Evolutionary conservation across 2,113 vertebrate genomes (phyloP).

Genomic region (Oryzias celebensis): DNA sequence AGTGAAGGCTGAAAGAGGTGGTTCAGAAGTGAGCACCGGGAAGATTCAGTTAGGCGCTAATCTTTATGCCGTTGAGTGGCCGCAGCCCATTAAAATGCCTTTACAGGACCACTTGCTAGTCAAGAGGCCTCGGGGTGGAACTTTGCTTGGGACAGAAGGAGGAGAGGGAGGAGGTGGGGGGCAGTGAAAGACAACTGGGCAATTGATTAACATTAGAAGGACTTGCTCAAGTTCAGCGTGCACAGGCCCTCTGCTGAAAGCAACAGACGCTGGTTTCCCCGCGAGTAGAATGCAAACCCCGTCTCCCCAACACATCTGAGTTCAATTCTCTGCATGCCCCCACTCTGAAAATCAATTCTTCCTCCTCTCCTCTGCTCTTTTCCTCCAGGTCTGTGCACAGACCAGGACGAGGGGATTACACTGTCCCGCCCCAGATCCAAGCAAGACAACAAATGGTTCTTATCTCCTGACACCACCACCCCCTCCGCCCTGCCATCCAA

Average conservation of each 20-base stretch:
- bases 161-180: constrained; percentile 22
- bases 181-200: constrained; percentile 66
- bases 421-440: constrained; percentile 68
- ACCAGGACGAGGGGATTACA: constrained; percentile 69
- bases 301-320: constrained; percentile 70
- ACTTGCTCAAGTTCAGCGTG: constrained; percentile 70
- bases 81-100: constrained; percentile 63
- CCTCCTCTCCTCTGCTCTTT: constrained; percentile 58
- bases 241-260: constrained; percentile 63
- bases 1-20: constrained; percentile 12
- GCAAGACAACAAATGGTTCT: constrained; percentile 74
- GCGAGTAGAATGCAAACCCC: constrained; percentile 57
- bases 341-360: constrained; percentile 73
- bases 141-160: constrained; percentile 29
- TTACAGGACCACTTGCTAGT: constrained; percentile 54
- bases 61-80: constrained; percentile 44
- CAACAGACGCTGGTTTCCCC: constrained; percentile 71
- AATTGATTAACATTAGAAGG: constrained; percentile 73
- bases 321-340: constrained; percentile 72
- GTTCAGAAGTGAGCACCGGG: constrained; percentile 27
- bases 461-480: constrained; percentile 64
- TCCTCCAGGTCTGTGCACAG: constrained; percentile 64
- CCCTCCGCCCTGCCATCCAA: constrained; percentile 49
- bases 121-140: constrained; percentile 55
- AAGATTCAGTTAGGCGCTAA: constrained; percentile 32